Conservation (phyloP, 2,797 vertebrate genomes). For the Hoplostethus atlanticus region DNA sequence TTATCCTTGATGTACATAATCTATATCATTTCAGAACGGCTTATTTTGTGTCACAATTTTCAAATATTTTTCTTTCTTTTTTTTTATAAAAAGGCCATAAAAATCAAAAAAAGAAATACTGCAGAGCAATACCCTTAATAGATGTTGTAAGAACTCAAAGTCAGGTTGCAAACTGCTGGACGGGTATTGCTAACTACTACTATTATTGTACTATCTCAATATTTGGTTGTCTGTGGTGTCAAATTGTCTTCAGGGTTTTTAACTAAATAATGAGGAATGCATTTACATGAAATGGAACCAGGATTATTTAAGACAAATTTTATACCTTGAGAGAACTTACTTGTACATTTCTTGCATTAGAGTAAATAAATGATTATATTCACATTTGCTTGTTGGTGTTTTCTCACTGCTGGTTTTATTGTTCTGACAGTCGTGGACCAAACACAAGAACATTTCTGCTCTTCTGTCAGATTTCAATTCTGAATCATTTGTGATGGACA, state of each 20-base stretch:
- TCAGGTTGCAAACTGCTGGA: slow-evolving; percentile 74
- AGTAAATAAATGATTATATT: slow-evolving; percentile 77
- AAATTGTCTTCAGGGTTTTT: slow-evolving; percentile 65
- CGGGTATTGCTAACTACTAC: slow-evolving; percentile 63
- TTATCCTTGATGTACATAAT: neutral
- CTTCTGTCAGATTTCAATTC: too few relatives aligned
- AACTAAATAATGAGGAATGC: slow-evolving; percentile 43
- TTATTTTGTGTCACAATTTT: neutral
- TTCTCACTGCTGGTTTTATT: neutral
- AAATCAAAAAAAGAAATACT: slow-evolving; percentile 13
- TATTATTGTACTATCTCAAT: slow-evolving; percentile 36
- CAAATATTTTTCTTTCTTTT: too few relatives aligned
- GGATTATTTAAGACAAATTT: slow-evolving; percentile 76
- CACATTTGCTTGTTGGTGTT: neutral
- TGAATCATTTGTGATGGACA: too few relatives aligned
- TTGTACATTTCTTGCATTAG: slow-evolving; percentile 68
- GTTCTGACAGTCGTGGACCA: too few relatives aligned
- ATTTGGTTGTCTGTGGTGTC: slow-evolving; percentile 52
- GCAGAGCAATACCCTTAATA: slow-evolving; percentile 13
- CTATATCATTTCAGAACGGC: slow-evolving; percentile 13
- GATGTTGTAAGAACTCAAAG: slow-evolving; percentile 15
- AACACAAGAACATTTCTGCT: too few relatives aligned
- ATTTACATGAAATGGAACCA: slow-evolving; percentile 52
- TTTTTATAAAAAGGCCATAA: too few relatives aligned
- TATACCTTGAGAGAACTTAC: slow-evolving; percentile 64